Evolutionary conservation across 2,113 vertebrate species (phyloP).

Genomic region (Toxotes chatareus): DNA sequence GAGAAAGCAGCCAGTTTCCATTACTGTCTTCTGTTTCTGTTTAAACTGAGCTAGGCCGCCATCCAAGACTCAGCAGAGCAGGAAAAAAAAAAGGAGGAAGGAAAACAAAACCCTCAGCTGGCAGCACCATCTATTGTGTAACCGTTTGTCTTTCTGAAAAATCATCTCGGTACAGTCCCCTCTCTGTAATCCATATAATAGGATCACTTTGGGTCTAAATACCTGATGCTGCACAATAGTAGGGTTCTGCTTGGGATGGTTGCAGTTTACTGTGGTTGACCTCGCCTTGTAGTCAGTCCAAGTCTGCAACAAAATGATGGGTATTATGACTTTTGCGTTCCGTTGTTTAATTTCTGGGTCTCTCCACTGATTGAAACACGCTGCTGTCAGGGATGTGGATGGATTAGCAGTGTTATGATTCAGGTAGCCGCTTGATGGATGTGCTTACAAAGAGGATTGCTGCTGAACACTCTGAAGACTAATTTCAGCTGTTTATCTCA

Average conservation of each 20-base stretch:
- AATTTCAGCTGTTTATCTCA: slow-evolving; percentile 46
- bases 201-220: slow-evolving; percentile 28
- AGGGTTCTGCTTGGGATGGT: slow-evolving; percentile 9
- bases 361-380: background rate
- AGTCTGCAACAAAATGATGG: slow-evolving; percentile 4
- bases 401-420: slow-evolving; percentile 42
- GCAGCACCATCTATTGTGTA: slow-evolving; percentile 44
- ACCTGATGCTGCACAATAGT: slow-evolving; percentile 30
- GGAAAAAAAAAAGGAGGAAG: background rate
- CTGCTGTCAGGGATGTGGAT: background rate
- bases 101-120: slow-evolving; percentile 31
- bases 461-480: slow-evolving; percentile 25
- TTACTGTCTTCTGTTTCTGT: slow-evolving; percentile 77
- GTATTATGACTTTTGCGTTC: slow-evolving; percentile 20
- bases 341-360: slow-evolving; percentile 19
- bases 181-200: slow-evolving; percentile 38
- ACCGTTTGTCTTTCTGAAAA: slow-evolving; percentile 48
- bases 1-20: slow-evolving; percentile 64
- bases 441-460: slow-evolving; percentile 23
- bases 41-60: slow-evolving; percentile 60
- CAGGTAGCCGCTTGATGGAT: slow-evolving; percentile 43
- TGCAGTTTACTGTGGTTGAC: slow-evolving; percentile 37
- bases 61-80: slow-evolving; percentile 53
- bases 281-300: background rate
- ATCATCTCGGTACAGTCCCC: slow-evolving; percentile 4